Percentiles rank a stretch among this genome's conserved stretches.
Conservation (phyloP, 2,113 vertebrate species). For the Sebastes schlegelii region DNA sequence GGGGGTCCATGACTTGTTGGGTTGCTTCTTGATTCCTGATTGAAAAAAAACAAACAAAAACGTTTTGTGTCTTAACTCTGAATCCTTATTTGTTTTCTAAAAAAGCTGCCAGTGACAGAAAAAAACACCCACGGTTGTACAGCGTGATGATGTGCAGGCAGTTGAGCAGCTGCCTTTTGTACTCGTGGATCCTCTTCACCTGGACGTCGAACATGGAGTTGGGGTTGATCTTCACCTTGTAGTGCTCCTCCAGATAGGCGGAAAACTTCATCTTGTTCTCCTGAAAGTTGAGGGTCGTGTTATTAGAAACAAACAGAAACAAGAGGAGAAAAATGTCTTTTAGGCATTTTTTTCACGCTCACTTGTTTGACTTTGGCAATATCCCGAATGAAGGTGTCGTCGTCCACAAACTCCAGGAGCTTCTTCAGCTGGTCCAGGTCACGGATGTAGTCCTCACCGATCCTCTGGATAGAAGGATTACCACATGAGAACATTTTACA, state of each 20-base stretch:
- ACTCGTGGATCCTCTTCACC: conserved; percentile 94
- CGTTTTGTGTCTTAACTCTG: neutral
- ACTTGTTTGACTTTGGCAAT: conserved; percentile 94
- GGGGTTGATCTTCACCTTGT: conserved; percentile 93
- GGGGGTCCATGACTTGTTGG: conserved; percentile 87
- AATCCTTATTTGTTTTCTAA: neutral
- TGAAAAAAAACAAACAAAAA: neutral
- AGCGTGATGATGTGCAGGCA: conserved; percentile 92
- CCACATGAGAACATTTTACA: neutral
- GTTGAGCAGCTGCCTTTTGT: conserved; percentile 94
- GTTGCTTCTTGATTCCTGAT: conserved; percentile 91
- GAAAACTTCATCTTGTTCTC: conserved; percentile 95
- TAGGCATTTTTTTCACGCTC: neutral
- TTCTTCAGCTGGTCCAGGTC: conserved; percentile 89
- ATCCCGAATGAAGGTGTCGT: conserved; percentile 89
- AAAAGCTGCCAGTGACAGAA: too few relatives aligned
- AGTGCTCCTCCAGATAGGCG: conserved; percentile 87
- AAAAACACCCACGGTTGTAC: conserved; percentile 89
- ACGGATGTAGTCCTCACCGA: conserved; percentile 91
- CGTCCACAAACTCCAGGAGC: conserved; percentile 86
- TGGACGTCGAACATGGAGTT: conserved; percentile 93
- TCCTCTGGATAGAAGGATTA: conserved; percentile 72
- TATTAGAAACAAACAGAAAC: neutral
- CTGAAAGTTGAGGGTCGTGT: conserved; percentile 65
- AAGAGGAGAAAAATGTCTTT: fast-evolving